Base-by-base conservation (phyloP, 2,113 vertebrate species). In the Ictidomys tridecemlineatus region DNA sequence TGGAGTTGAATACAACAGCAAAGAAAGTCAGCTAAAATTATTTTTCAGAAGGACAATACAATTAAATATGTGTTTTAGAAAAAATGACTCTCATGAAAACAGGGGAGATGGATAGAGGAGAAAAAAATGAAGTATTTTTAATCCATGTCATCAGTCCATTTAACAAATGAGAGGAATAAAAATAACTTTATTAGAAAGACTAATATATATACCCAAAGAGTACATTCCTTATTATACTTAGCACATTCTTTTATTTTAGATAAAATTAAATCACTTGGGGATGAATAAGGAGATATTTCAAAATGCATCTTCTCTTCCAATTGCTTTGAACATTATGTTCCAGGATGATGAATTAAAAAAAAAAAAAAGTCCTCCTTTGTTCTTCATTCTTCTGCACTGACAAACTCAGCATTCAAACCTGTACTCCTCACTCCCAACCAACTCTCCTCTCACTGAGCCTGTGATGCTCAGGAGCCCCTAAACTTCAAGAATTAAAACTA, bases 281-380 rank as follows among this genome's bases (percentile, higher is more conserved):
- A 9, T 53, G 56, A 91, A 53, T 63, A 53, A 91, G 32, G 10
- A 39, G 0, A 5, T 84, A 39, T 83, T 95, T 91, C 37, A 83
- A 69, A 69, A 30, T 45, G 20, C 18, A 93, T 20, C 83, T 4
- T 74, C 70, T 72, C 9, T 82, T 92, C 53, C 48, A 63, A 39
- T 42, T 77, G 28, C 26, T 93, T 89, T 84, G 79, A 89, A 95
- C 53, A 69, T 78, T 89, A 78, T 89, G 51, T 73, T 78, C 79
- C 32, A 80, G 12, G 34, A 90, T 87, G 53, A 20, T 80, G 30
- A 84, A 73, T 37, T 63, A 45, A 96, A 56, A 77, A 85, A 13
- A 72, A 72, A 0, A 61, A 61, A 24, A 9, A 28, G 61, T 63
- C 61, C 20, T 48, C 18, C 7, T 89, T 89, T 89, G 28, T 83